Conservation (phyloP, 1,140 invertebrate genomes). For the Mactra quadrangularis region DNA sequence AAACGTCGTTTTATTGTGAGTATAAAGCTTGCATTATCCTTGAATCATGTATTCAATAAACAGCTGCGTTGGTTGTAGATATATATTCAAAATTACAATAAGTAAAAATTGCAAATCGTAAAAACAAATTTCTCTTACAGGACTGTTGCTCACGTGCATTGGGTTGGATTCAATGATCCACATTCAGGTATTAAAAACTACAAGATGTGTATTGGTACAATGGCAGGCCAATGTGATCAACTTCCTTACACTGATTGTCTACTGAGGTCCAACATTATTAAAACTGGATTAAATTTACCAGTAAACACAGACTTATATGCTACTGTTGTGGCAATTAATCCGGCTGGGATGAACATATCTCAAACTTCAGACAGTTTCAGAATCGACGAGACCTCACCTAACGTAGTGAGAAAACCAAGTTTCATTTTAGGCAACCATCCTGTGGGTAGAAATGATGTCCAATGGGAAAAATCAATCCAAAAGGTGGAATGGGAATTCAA, state of each 20-base stretch:
- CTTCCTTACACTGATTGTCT: constrained; percentile 15
- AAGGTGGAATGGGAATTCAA: constrained; percentile 20
- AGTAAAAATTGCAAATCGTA: no score
- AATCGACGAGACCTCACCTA: constrained; percentile 41
- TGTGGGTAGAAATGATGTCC: background rate
- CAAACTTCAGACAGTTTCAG: constrained; percentile 47
- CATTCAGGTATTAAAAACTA: constrained; percentile 61
- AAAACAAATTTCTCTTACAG: no score
- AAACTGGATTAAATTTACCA: constrained; percentile 42
- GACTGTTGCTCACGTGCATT: no score
- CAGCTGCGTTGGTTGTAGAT: no score
- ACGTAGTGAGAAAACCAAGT: background rate
- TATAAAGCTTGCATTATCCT: no score
- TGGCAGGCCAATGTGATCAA: constrained; percentile 39
- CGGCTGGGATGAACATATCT: constrained; percentile 31
- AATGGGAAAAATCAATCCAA: constrained; percentile 49
- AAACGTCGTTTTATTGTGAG: no score
- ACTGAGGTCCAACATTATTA: constrained; percentile 14
- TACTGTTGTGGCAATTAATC: constrained; percentile 48
- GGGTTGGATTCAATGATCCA: constrained; percentile 64
- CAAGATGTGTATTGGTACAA: constrained; percentile 43
- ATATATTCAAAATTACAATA: no score
- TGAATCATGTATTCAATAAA: no score
- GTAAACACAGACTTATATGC: constrained; percentile 47
- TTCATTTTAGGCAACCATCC: constrained; percentile 23